Conservation (phyloP, 1,140 invertebrate species). For the Pseudoatta argentina region DNA sequence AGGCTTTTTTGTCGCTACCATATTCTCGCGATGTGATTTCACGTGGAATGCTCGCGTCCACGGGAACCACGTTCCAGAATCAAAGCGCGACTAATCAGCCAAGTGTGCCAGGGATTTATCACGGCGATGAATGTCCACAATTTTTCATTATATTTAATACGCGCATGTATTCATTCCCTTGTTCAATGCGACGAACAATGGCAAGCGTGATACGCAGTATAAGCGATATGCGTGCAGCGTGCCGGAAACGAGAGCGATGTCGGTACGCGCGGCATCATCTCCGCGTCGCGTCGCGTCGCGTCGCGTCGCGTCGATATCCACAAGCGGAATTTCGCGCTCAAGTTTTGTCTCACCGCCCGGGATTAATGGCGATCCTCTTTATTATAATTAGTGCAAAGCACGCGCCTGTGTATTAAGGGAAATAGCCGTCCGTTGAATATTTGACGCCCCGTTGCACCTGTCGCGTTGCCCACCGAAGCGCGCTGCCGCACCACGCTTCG, state of each 20-base stretch:
- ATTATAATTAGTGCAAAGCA: slow-evolving; percentile 56
- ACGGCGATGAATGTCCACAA: slow-evolving; percentile 27
- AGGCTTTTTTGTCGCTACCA: slow-evolving; percentile 67
- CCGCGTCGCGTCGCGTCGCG: slow-evolving; percentile 18
- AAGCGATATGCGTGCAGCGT: neutral
- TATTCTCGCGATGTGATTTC: slow-evolving; percentile 67
- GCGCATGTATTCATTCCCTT: slow-evolving; percentile 12
- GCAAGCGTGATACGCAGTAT: slow-evolving; percentile 13
- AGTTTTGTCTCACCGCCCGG: slow-evolving; percentile 33
- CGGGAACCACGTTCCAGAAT: slow-evolving; percentile 17
- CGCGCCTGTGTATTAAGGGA: slow-evolving; percentile 35
- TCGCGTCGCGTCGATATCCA: slow-evolving; percentile 22
- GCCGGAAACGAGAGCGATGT: neutral
- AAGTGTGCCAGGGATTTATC: slow-evolving; percentile 44
- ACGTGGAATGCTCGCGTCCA: slow-evolving; percentile 29
- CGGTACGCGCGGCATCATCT: slow-evolving; percentile 35
- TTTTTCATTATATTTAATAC: slow-evolving; percentile 65
- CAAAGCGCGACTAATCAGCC: slow-evolving; percentile 62
- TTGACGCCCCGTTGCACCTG: slow-evolving; percentile 68
- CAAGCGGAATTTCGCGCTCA: slow-evolving; percentile 45
- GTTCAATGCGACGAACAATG: slow-evolving; percentile 29
- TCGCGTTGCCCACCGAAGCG: slow-evolving; percentile 55
- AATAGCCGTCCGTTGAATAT: slow-evolving; percentile 70
- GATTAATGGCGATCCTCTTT: slow-evolving; percentile 57
- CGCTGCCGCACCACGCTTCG: slow-evolving; percentile 35